Evolutionary conservation across 2,113 vertebrate species (phyloP).

Genomic region (Craseonycteris thonglongyai): DNA sequence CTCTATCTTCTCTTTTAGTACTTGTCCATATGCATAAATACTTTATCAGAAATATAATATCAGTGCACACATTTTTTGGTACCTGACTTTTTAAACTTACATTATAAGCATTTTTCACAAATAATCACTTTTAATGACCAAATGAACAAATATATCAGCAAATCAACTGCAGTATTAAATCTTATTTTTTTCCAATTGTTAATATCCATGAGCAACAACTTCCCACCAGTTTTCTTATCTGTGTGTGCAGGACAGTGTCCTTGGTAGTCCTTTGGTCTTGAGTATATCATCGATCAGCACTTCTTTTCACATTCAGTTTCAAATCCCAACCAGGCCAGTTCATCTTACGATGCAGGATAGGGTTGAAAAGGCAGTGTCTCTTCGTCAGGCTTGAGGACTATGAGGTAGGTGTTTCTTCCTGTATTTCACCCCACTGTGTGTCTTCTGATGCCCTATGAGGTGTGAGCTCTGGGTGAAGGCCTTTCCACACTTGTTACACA

Average conservation of each 20-base stretch:
- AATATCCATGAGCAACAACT: neutral
- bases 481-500: constrained; percentile 58
- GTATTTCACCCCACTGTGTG: neutral
- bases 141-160: neutral
- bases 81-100: neutral
- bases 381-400: neutral
- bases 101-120: neutral
- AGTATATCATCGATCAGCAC: neutral
- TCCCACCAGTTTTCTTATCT: neutral
- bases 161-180: neutral
- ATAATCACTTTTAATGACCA: neutral
- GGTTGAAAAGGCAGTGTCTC: too few species aligned
- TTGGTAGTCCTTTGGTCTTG: neutral
- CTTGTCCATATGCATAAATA: neutral
- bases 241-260: neutral
- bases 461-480: constrained; percentile 70
- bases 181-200: neutral
- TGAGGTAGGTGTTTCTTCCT: neutral
- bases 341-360: fast-evolving
- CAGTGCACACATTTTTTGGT: constrained; percentile 26
- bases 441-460: constrained; percentile 61
- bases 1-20: neutral
- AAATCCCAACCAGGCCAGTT: neutral
- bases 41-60: neutral
- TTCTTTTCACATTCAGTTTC: neutral